Evolutionary conservation across 2,888 invertebrate genomes (phyloP).

Genomic region (Drosophila subquinaria): DNA sequence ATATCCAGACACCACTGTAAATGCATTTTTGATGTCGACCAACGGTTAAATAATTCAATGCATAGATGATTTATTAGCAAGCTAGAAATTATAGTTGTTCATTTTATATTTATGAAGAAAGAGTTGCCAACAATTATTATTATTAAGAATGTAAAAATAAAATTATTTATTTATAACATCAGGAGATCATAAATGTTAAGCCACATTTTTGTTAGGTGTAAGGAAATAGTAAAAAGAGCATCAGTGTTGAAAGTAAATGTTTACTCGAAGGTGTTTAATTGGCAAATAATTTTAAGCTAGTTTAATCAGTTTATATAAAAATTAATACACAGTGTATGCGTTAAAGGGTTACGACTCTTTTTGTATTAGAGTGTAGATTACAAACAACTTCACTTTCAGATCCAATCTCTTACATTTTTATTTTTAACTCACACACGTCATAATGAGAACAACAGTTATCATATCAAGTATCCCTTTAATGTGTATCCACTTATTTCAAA

Average conservation of each 20-base stretch:
- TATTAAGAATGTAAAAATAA: background rate
- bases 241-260: background rate
- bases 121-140: background rate
- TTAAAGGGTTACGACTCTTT: too few species aligned
- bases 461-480: background rate
- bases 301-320: background rate
- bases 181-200: background rate
- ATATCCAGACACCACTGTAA: background rate
- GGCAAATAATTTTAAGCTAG: background rate
- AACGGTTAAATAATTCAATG: conserved; percentile 42
- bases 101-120: background rate
- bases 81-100: background rate
- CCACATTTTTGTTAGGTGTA: background rate
- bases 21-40: conserved; percentile 44
- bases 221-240: too few species aligned
- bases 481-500: background rate
- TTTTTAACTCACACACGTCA: too few species aligned
- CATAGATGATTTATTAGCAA: conserved; percentile 29
- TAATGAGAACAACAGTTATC: background rate
- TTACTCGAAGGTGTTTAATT: background rate
- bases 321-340: too few species aligned
- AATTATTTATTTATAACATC: background rate
- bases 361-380: too few species aligned
- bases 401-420: too few species aligned
- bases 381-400: too few species aligned